A percentile compares a stretch with the other conserved stretches of the same genome.
Evolutionary conservation across 2,888 invertebrate species (phyloP).

Genomic region (Pecten maximus): DNA sequence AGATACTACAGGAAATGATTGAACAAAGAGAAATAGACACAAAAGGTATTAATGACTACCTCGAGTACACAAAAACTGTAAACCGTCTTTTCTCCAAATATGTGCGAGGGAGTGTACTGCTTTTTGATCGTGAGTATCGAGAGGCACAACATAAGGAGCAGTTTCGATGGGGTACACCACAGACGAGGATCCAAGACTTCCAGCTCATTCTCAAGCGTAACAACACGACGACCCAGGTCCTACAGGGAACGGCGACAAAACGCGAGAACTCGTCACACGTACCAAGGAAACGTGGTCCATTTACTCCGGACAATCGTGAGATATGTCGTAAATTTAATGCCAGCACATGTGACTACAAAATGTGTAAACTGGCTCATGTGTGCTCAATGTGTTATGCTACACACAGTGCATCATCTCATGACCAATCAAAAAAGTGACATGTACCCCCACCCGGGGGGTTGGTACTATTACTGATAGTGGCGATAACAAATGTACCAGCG

Average conservation of each 20-base stretch:
- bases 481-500: neutral
- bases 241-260: neutral
- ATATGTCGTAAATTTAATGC: constrained; percentile 38
- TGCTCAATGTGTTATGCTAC: neutral
- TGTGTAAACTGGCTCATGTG: neutral
- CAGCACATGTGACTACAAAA: constrained; percentile 36
- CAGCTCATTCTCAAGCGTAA: constrained; percentile 45
- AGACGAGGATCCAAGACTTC: constrained; percentile 39
- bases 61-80: constrained; percentile 40
- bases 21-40: neutral
- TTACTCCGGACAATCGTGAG: neutral
- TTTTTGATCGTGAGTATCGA: constrained; percentile 48
- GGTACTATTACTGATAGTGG: neutral
- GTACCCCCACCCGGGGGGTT: neutral
- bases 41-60: constrained; percentile 42
- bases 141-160: constrained; percentile 41
- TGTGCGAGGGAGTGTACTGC: constrained; percentile 49
- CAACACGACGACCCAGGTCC: neutral
- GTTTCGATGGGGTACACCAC: constrained; percentile 44
- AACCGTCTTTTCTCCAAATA: no score
- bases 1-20: constrained; percentile 47
- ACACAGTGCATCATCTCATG: neutral
- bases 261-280: neutral
- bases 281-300: neutral
- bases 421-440: neutral